Conservation (phyloP, 2,888 invertebrate species). For the Euspilapteryx auroguttella region DNA sequence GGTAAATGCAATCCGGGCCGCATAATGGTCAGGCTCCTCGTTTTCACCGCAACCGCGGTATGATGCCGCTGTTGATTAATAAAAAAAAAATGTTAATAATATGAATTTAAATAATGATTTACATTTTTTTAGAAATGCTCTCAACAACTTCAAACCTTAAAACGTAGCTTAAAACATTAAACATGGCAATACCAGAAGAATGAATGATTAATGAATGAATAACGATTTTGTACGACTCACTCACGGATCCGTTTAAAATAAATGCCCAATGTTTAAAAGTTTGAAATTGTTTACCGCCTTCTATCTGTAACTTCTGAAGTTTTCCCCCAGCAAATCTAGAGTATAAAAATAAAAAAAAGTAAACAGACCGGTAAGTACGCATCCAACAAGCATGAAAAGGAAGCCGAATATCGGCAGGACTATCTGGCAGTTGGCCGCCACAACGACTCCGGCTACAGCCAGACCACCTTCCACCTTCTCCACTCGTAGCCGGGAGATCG, state of each 20-base stretch:
- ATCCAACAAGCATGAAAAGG: slow-evolving; percentile 74
- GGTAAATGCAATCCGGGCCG: slow-evolving; percentile 71
- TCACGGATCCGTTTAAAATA: no score
- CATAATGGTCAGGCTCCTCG: slow-evolving; percentile 72
- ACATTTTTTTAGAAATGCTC: no score
- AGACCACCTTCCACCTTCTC: slow-evolving; percentile 78
- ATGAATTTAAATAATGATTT: neutral
- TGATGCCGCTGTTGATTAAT: slow-evolving; percentile 62
- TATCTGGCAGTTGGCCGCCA: slow-evolving; percentile 77
- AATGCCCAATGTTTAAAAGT: no score
- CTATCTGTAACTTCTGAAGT: no score
- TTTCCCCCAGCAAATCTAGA: no score
- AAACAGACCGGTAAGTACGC: slow-evolving; percentile 72
- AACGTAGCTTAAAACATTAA: no score
- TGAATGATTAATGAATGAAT: no score
- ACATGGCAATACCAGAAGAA: no score
- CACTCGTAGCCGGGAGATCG: slow-evolving; percentile 69
- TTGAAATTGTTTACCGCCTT: no score
- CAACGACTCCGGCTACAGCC: slow-evolving; percentile 75
- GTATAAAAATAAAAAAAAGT: no score
- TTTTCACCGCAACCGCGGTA: slow-evolving; percentile 73
- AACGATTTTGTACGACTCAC: no score
- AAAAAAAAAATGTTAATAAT: neutral
- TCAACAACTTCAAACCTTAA: no score
- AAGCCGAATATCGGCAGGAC: slow-evolving; percentile 77